These are phyloP conservation scores for Ceratosolen solmsi DNA, from an alignment of 1,140 invertebrate genomes.

Conservation along the genomic window DNA sequence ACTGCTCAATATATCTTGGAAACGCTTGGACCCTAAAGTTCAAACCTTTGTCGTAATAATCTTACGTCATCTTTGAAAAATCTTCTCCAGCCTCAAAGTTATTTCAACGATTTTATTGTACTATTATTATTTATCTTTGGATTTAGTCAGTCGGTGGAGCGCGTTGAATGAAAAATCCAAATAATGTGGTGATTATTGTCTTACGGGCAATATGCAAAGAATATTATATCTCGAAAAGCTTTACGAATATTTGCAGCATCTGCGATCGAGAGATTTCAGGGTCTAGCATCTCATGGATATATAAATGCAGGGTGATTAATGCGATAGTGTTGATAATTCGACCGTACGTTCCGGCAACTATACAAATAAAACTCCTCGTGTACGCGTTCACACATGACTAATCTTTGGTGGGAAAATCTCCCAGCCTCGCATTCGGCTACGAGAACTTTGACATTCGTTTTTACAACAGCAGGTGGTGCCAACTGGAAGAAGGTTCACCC, in stretches of 20 bases:
- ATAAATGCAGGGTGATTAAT: too few species aligned
- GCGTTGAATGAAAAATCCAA: too few species aligned
- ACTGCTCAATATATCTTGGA: slow-evolving; percentile 15
- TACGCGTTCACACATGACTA: slow-evolving; percentile 3
- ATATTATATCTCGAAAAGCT: too few species aligned
- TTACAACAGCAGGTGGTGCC: slow-evolving; percentile 23
- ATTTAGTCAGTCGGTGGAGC: too few species aligned
- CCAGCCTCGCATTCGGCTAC: background rate
- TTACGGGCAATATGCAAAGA: too few species aligned
- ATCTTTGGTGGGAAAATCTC: slow-evolving; percentile 28
- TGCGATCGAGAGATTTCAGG: too few species aligned
- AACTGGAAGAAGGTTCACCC: too few species aligned
- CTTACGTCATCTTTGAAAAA: background rate
- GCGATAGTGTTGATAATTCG: background rate
- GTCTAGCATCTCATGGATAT: too few species aligned
- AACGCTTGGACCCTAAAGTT: background rate
- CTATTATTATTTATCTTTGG: too few species aligned
- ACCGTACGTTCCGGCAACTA: background rate
- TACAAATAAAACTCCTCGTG: background rate
- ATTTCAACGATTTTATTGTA: background rate
- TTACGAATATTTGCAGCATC: too few species aligned
- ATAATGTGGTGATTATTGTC: too few species aligned
- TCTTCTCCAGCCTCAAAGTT: background rate
- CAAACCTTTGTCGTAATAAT: slow-evolving; percentile 17
- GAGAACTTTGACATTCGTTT: slow-evolving; percentile 15